Evolutionary conservation across 2,888 invertebrate species (phyloP).

Genomic region (Papilio gigon): DNA sequence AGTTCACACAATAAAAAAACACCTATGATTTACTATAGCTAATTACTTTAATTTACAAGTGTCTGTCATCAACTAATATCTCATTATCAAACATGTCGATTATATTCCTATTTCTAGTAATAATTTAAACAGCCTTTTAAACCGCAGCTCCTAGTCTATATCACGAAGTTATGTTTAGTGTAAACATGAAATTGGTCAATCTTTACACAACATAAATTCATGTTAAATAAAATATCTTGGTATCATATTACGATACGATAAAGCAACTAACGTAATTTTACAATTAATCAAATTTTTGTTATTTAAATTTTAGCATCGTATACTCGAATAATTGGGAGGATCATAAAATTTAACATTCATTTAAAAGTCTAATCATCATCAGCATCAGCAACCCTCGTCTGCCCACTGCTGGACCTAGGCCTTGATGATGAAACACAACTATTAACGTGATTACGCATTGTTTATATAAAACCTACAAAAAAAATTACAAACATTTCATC

Average conservation of each 20-base stretch:
- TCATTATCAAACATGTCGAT: neutral
- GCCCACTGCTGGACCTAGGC: too few relatives aligned
- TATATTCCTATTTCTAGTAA: neutral
- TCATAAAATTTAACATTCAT: too few relatives aligned
- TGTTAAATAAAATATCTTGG: neutral
- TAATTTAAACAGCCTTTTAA: neutral
- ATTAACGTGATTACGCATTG: too few relatives aligned
- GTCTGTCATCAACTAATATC: neutral
- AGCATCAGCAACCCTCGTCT: too few relatives aligned
- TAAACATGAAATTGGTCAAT: neutral
- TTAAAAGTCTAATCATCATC: too few relatives aligned
- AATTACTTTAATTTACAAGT: neutral
- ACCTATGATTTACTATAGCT: neutral
- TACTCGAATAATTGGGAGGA: too few relatives aligned
- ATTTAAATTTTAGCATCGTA: too few relatives aligned
- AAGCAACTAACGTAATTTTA: too few relatives aligned
- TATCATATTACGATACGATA: neutral
- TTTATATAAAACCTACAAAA: constrained; percentile 4
- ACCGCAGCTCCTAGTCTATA: neutral
- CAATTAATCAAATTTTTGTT: neutral
- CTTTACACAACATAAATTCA: neutral
- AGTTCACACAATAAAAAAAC: too few relatives aligned
- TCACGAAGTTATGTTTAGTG: neutral
- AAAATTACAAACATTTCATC: neutral
- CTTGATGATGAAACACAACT: too few relatives aligned